Evolutionary conservation across 2,797 vertebrate genomes (phyloP).

Genomic region (Diplodus puntazzo): DNA sequence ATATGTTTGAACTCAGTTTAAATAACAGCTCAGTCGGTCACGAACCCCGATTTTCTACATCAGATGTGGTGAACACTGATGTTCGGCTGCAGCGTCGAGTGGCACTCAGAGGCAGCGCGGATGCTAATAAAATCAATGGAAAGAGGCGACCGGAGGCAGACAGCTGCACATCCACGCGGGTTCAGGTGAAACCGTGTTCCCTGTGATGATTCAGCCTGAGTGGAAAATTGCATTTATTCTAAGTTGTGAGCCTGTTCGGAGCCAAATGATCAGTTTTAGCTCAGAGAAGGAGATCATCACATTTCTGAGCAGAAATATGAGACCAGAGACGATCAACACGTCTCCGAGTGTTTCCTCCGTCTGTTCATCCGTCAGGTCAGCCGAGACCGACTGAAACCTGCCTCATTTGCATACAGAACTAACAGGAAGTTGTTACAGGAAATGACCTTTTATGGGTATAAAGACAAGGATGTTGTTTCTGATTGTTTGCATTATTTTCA

Average conservation of each 20-base stretch:
- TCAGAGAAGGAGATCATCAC: neutral
- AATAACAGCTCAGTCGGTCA: neutral
- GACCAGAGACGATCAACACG: neutral
- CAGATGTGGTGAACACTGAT: neutral
- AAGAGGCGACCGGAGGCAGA: neutral
- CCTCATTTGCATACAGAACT: constrained; percentile 1
- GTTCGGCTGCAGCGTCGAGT: neutral
- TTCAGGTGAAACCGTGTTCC: constrained; percentile 8
- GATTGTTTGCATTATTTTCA: neutral
- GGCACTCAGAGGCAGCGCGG: neutral
- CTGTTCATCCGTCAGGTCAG: neutral
- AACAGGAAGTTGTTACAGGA: constrained; percentile 39
- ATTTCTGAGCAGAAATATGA: neutral
- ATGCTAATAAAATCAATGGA: constrained; percentile 4
- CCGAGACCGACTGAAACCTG: neutral
- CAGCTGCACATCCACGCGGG: neutral
- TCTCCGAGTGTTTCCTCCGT: neutral
- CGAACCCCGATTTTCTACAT: neutral
- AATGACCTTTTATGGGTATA: constrained; percentile 20
- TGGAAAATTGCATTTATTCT: constrained; percentile 14
- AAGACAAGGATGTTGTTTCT: constrained; percentile 4
- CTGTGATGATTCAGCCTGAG: neutral
- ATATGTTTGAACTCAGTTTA: neutral
- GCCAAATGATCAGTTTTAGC: neutral
- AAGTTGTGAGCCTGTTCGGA: constrained; percentile 2